Conservation (phyloP, 2,113 vertebrate genomes). For the pig (Sus scrofa) region T2T-Sscrofa CM000824.6:28825001-28825500, state of each 20-base stretch:
- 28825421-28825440: not conserved
- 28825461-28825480: not conserved
- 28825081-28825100: conserved; percentile 30
- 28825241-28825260: not conserved
- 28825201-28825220: not conserved
- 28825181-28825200: not conserved
- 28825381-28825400: not conserved
- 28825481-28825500: not conserved
- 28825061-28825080: conserved; percentile 58
- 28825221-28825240: not conserved
- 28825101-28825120: conserved; percentile 1
- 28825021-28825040: conserved; percentile 30
- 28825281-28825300: not conserved
- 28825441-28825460: not conserved
- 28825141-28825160: not conserved
- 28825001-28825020: conserved; percentile 47
- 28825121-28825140: conserved; percentile 29
- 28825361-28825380: not conserved
- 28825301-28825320: not conserved
- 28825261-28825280: not conserved
- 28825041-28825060: conserved; percentile 35
- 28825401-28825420: not conserved
- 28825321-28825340: not conserved
- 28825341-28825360: not conserved
- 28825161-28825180: conserved; percentile 21